Conservation (phyloP, 2,113 vertebrate genomes). For the Brevimyrus niger region DNA sequence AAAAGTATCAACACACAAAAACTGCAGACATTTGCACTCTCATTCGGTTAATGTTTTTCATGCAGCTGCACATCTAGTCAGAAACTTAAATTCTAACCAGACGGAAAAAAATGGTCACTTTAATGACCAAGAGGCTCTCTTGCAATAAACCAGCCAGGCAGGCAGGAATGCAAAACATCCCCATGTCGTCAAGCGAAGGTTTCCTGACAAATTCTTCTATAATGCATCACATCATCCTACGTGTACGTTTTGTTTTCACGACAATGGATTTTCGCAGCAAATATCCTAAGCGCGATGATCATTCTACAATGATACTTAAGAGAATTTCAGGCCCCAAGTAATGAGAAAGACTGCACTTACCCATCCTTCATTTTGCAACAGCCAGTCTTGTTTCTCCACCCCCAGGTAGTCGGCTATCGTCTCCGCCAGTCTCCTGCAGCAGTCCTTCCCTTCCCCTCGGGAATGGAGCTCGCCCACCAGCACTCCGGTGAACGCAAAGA, state of each 20-base stretch:
- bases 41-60: neutral
- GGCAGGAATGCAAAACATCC: neutral
- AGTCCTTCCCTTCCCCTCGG: constrained; percentile 25
- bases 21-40: neutral
- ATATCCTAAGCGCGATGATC: neutral
- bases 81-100: neutral
- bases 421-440: constrained; percentile 51
- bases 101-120: neutral
- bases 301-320: neutral
- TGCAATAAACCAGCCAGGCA: neutral
- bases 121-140: neutral
- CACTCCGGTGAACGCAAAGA: constrained; percentile 69
- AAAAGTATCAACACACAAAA: neutral
- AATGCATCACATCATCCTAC: neutral
- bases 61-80: neutral
- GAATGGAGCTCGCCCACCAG: constrained; percentile 50
- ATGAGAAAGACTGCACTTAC: constrained; percentile 47
- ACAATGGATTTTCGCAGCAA: neutral
- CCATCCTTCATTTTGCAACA: constrained; percentile 74
- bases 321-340: neutral
- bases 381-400: constrained; percentile 65
- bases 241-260: neutral
- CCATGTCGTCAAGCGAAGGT: neutral
- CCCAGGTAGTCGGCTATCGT: constrained; percentile 67
- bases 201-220: neutral